A percentile compares a stretch with the other conserved stretches of the same genome.
Evolutionary conservation across 2,888 invertebrate species (phyloP).

Genomic region (Megamerina dolium): DNA sequence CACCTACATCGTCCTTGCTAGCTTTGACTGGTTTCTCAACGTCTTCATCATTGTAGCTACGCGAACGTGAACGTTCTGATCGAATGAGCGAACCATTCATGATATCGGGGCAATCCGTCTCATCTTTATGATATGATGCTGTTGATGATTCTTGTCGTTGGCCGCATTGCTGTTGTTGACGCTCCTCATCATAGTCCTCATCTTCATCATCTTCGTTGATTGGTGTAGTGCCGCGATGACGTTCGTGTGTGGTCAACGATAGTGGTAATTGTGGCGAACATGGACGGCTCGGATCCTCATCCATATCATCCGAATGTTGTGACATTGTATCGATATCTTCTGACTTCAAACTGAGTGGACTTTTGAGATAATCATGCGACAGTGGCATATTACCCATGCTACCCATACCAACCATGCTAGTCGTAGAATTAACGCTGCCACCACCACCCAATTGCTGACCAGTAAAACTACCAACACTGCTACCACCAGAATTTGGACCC

Average conservation of each 20-base stretch:
- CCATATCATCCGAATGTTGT: slow-evolving; percentile 60
- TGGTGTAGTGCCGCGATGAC: slow-evolving; percentile 40
- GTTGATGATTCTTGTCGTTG: too few relatives aligned
- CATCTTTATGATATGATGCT: slow-evolving; percentile 20
- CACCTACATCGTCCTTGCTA: slow-evolving; percentile 7
- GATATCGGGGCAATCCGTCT: slow-evolving; percentile 25
- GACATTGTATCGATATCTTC: slow-evolving; percentile 62
- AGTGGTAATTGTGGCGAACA: slow-evolving; percentile 67
- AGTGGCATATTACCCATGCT: slow-evolving; percentile 52
- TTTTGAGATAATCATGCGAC: slow-evolving; percentile 61
- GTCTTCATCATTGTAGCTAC: slow-evolving; percentile 26
- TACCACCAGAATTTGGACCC: slow-evolving; percentile 37
- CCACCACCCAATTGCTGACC: slow-evolving; percentile 23
- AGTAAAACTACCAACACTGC: slow-evolving; percentile 37
- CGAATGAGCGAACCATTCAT: slow-evolving; percentile 24
- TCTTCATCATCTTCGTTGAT: slow-evolving; percentile 36
- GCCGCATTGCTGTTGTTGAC: slow-evolving; percentile 17
- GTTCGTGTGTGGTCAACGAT: slow-evolving; percentile 59
- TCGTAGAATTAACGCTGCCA: slow-evolving; percentile 32
- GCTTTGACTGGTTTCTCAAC: slow-evolving; percentile 13
- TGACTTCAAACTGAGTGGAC: slow-evolving; percentile 56
- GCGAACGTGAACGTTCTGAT: slow-evolving; percentile 17
- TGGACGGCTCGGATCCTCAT: slow-evolving; percentile 60
- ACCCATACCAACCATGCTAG: too few relatives aligned
- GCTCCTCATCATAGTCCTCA: slow-evolving; percentile 23